Evolutionary conservation across 2,888 invertebrate species (phyloP).

Genomic region (Thelaira solivaga): DNA sequence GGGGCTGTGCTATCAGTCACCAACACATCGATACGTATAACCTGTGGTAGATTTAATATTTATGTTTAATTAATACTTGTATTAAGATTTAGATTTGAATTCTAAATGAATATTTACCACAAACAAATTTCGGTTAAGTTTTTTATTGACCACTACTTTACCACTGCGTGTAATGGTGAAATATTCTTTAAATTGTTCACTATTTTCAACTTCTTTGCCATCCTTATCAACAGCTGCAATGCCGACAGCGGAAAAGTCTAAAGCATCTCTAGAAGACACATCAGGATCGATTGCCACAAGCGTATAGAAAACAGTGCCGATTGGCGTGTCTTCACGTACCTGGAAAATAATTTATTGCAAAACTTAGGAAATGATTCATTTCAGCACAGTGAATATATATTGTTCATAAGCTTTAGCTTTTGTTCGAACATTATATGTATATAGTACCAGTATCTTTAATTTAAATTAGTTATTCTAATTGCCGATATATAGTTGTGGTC

Average conservation of each 20-base stretch:
- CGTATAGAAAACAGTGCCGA: conserved; percentile 84
- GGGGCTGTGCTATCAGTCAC: conserved; percentile 89
- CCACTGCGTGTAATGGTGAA: conserved; percentile 82
- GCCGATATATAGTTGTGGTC: no score
- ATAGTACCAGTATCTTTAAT: no score
- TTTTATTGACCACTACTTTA: conserved; percentile 76
- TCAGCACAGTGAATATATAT: no score
- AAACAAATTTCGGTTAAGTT: conserved; percentile 75
- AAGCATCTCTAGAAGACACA: conserved; percentile 82
- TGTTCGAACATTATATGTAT: no score
- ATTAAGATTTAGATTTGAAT: background rate
- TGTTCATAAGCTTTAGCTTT: no score
- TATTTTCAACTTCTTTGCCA: conserved; percentile 83
- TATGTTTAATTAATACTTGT: background rate
- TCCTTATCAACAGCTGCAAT: conserved; percentile 90
- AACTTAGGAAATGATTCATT: background rate
- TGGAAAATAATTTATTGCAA: conserved; percentile 65
- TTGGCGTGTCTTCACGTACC: conserved; percentile 87
- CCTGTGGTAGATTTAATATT: conserved; percentile 67
- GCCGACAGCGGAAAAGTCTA: conserved; percentile 82
- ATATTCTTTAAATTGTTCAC: conserved; percentile 80
- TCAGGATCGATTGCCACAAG: conserved; percentile 89
- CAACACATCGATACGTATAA: conserved; percentile 86
- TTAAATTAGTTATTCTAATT: no score
- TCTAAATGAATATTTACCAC: conserved; percentile 67